phyloP scores from a whole-genome alignment of 2,888 invertebrate species.

The Ophonus ardosiacus region DNA sequence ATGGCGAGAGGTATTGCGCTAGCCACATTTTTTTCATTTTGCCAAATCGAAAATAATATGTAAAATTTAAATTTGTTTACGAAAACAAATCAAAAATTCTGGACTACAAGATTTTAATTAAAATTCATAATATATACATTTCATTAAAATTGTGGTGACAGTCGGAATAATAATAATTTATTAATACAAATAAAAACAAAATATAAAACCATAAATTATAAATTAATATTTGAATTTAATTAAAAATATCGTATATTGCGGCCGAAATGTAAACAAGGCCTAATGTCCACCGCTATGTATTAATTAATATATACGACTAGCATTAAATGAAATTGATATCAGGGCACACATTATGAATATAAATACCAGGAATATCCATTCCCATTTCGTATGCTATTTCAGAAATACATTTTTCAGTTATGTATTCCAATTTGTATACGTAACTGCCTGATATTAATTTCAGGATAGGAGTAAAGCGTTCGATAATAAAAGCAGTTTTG shows the following conservation, averaged over 20 bases:
- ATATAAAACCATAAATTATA: background rate
- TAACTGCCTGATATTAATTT: too few relatives aligned
- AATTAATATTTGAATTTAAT: background rate
- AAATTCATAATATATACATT: background rate
- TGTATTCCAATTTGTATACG: too few relatives aligned
- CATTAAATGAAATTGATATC: slow-evolving; percentile 27
- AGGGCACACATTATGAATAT: background rate
- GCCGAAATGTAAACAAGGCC: slow-evolving; percentile 6
- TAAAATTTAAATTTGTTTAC: background rate
- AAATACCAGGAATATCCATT: slow-evolving; percentile 1
- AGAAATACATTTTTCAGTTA: background rate
- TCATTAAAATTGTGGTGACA: background rate
- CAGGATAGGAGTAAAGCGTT: too few relatives aligned
- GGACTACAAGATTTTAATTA: background rate
- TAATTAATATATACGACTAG: slow-evolving; percentile 17
- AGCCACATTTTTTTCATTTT: too few relatives aligned
- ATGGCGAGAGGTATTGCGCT: too few relatives aligned
- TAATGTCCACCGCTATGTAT: background rate
- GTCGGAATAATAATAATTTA: background rate
- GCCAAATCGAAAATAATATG: too few relatives aligned
- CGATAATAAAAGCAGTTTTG: too few relatives aligned
- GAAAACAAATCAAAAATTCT: too few relatives aligned
- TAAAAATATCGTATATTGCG: slow-evolving; percentile 1
- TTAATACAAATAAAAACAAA: background rate
- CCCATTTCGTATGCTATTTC: background rate